Conservation (phyloP, 1,140 invertebrate genomes). For the Aphaenogaster ashmeadi region DNA sequence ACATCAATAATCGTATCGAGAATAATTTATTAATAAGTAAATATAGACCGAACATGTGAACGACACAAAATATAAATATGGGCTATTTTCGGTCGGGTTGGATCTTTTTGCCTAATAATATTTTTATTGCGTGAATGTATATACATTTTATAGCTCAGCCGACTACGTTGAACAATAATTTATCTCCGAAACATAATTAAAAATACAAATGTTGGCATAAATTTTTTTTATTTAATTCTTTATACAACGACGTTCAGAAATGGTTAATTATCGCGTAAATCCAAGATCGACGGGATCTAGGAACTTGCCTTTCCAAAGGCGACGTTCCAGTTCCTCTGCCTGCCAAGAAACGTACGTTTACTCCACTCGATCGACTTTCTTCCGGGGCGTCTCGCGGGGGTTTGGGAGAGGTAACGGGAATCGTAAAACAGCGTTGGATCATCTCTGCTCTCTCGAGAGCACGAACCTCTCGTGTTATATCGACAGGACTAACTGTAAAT, state of each 20-base stretch:
- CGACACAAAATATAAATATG: no score
- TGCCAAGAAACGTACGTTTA: constrained; percentile 37
- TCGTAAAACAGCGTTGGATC: constrained; percentile 30
- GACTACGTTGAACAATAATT: background rate
- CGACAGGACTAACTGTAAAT: constrained; percentile 39
- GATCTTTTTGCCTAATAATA: no score
- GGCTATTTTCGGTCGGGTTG: no score
- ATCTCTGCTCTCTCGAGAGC: constrained; percentile 9
- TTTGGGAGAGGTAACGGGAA: background rate
- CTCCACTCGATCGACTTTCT: constrained; percentile 43
- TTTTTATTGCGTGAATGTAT: no score
- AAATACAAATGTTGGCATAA: background rate
- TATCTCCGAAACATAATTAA: background rate
- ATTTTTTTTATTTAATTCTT: background rate
- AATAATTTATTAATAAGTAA: no score
- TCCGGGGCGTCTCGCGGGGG: background rate
- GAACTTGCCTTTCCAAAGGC: background rate
- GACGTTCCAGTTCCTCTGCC: constrained; percentile 5
- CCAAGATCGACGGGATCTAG: background rate
- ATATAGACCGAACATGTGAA: no score
- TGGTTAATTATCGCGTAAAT: background rate
- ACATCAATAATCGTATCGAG: background rate
- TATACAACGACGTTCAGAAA: background rate
- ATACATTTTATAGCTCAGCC: no score
- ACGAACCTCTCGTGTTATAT: background rate